These are phyloP conservation scores for Gnatocerus cornutus DNA, from an alignment of 2,888 invertebrate species.

Conservation along the genomic window DNA sequence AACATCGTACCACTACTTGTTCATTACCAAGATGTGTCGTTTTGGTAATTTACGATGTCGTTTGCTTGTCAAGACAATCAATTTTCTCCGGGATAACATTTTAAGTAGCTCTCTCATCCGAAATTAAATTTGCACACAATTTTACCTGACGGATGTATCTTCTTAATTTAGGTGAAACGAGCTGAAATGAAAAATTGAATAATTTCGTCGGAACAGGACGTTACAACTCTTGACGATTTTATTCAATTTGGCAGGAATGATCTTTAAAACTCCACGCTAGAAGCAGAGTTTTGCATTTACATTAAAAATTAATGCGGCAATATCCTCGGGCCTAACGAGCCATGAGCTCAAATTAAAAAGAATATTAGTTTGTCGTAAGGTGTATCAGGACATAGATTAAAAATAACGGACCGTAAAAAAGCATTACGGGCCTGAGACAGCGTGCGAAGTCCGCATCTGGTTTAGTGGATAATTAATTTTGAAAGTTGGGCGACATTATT, in stretches of 20 bases:
- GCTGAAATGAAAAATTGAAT: slow-evolving; percentile 6
- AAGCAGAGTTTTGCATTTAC: slow-evolving; percentile 3
- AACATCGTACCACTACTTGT: slow-evolving; percentile 41
- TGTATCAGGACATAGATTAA: not conserved
- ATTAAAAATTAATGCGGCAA: slow-evolving; percentile 9
- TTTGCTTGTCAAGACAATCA: slow-evolving; percentile 42
- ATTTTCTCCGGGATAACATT: slow-evolving; percentile 29
- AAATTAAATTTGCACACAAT: slow-evolving; percentile 19
- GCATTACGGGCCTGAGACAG: not conserved
- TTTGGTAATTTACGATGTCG: slow-evolving; percentile 41
- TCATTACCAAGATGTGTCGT: slow-evolving; percentile 42
- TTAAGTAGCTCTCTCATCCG: slow-evolving; percentile 16
- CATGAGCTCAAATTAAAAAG: slow-evolving; percentile 8
- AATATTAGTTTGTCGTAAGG: slow-evolving; percentile 5
- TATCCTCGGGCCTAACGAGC: slow-evolving; percentile 11
- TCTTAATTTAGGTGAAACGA: not conserved
- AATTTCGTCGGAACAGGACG: not conserved
- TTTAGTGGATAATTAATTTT: not conserved
- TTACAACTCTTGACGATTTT: slow-evolving; percentile 3
- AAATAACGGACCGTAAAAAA: slow-evolving; percentile 2
- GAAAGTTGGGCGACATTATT: not conserved
- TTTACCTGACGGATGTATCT: slow-evolving; percentile 4
- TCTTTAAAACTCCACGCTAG: not conserved
- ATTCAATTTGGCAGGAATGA: not conserved
- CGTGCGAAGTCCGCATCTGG: not conserved